Evolutionary conservation across 2,888 invertebrate genomes (phyloP), one percentile per base, ranked within the genome.

Genomic region (Sminthurides aquaticus): DNA sequence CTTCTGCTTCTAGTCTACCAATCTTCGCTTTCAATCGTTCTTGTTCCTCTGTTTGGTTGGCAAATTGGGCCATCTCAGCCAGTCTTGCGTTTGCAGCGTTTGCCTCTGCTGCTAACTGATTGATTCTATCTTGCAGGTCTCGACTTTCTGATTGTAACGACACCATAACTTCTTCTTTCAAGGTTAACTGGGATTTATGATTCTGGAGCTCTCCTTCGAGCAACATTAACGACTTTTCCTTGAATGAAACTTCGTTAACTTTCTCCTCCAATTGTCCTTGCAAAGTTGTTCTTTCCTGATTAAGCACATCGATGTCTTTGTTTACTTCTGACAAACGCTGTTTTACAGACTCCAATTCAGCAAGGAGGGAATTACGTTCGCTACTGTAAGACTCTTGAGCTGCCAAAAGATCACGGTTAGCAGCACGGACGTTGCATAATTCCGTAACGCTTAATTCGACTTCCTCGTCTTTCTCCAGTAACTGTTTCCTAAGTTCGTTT

Each of bases 341-440:
- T 15, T 34, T 34, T 11, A 34, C 43, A 34, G 43, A 34, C 43
- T 34, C 43, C 15, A 34, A 34, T 15, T 34, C 43, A 34, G 43
- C 15, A 11, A 34, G 15, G 5, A 34, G 15, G 43, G 43, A 5
- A 34, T 34, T 34, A 15, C 43, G 43, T 11, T 34, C 43, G 15
- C 15, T 34, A 5, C 5, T 34, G 15, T 15, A 34, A 5, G 43
- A 34, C 15, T 34, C 43, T 34, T 34, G 43, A 34, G 43, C 5
- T 11, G 8, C 15, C 15, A 11, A 15, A 11, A 34, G 43, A 2
- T 60, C 48, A n/a, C 20, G 11, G 34, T 78, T 78, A 67, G 80
- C 78, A 20, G 82, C 68, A 1, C 78, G 76, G 68, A 78, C 77
- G 2, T 64, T 69, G 24, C 52, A 67, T 54, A 67, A 62, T 1